A percentile compares a stretch with the other conserved stretches of the same genome.
These are phyloP conservation scores for Ptyas mucosa DNA, from an alignment of 2,113 vertebrate genomes.

Conservation along the genomic window DNA sequence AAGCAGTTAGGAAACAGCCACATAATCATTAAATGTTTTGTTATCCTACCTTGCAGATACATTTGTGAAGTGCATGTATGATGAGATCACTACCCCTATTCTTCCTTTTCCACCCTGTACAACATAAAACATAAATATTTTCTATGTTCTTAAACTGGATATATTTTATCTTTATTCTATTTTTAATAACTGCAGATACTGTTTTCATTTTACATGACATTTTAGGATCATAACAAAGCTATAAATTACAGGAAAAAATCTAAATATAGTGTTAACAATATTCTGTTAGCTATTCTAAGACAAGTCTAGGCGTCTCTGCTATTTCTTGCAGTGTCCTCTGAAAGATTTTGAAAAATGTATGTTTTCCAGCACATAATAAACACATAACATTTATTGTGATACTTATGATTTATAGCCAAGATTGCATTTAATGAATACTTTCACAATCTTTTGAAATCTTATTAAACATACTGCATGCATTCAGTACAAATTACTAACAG, in stretches of 20 bases:
- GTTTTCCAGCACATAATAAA: not conserved
- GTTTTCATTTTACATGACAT: not conserved
- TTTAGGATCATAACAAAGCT: not conserved
- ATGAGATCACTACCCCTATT: slow-evolving; percentile 91
- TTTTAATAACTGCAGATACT: not conserved
- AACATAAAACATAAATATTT: slow-evolving; percentile 26
- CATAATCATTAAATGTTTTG: not conserved
- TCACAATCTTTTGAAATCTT: not conserved
- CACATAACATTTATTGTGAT: not conserved
- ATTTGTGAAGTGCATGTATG: slow-evolving; percentile 92
- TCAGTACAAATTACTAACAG: not conserved
- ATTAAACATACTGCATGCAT: not conserved
- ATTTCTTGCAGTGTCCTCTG: slow-evolving; percentile 2
- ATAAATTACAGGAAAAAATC: not conserved
- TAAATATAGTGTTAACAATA: not conserved
- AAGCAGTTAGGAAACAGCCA: not conserved
- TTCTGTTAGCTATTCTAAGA: not conserved
- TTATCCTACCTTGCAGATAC: slow-evolving; percentile 89
- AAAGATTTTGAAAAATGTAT: slow-evolving; percentile 21
- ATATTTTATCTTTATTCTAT: not conserved
- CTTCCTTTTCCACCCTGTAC: slow-evolving; percentile 89
- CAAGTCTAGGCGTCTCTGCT: not conserved
- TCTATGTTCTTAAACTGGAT: not conserved
- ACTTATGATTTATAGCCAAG: not conserved
- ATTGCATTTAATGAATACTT: not conserved